Base-by-base conservation (phyloP, 1,140 invertebrate species). In the Parapsyche elsis region DNA sequence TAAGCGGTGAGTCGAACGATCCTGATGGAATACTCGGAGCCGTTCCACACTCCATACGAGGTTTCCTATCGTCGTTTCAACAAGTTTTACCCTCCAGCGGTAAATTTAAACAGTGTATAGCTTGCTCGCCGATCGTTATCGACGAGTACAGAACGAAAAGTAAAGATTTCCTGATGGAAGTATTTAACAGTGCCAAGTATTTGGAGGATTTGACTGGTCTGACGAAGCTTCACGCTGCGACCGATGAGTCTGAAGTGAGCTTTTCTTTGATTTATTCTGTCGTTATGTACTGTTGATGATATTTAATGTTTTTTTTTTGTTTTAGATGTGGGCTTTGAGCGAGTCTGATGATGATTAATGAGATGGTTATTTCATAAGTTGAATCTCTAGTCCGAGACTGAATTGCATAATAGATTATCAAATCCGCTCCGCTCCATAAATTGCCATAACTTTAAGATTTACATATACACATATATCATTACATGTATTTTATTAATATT, bases 31-130 rank as follows among this genome's bases (percentile, higher is more conserved):
- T 94, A 26, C 88, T 99, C 0, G 98, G 98, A 7, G 89, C 95
- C 0, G 90, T 99, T 45, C 98, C 98, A 0, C 98, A 99, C 87
- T 97, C 97, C 23, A 95, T 99, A 76, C 90, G 98, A 57, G 97
- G 97, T 4, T 98, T 96, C 85, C 87, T 99, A 5, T 94, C 94
- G 83, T 91, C 92, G 70, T 96, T 94, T 86, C 92, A 94, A 79
- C 94, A 94, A 61, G 91, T 97, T 14, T 84, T 95, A 81, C 97
- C 97, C 9, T 93, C 95, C 12, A 95, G 94, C 38, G 88, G 92
- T 70, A 93, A 94, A 81, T 99, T 98, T 90, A 90, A 93, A 76
- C 94, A 95, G 81, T 99, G 98, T 85, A 97, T 97, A 64, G 97
- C 97, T 0, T 99, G 98, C 85, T 98, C 96, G 0, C 84, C 88